Conservation (phyloP, 2,888 invertebrate genomes). For the Acanthoscelides obtectus region DNA sequence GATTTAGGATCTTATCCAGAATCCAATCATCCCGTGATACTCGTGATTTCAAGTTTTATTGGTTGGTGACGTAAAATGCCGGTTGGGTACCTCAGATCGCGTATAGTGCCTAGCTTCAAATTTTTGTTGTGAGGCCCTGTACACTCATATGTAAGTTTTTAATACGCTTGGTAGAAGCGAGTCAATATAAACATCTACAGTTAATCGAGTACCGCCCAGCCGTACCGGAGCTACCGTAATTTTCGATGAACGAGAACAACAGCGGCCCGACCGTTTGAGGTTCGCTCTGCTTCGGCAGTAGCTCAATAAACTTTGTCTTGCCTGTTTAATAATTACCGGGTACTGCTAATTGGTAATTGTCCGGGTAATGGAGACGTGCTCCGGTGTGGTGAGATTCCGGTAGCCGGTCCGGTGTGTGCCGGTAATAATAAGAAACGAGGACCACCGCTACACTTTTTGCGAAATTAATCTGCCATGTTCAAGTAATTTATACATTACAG, state of each 20-base stretch:
- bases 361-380: slow-evolving; percentile 28
- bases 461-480: neutral
- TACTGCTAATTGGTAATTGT: slow-evolving; percentile 40
- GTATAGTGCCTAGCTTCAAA: no score
- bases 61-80: no score
- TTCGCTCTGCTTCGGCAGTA: neutral
- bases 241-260: neutral
- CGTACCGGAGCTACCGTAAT: neutral
- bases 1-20: no score
- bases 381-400: slow-evolving; percentile 16
- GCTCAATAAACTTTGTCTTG: neutral
- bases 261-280: neutral
- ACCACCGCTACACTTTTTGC: neutral
- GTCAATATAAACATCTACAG: neutral
- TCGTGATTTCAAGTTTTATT: no score
- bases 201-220: neutral
- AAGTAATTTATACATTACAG: neutral
- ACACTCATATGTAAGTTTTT: no score
- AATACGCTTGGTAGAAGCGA: no score
- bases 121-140: no score
- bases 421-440: neutral
- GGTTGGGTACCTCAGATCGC: no score
- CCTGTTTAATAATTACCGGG: slow-evolving; percentile 33
- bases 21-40: no score
- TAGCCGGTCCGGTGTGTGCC: slow-evolving; percentile 21